Conservation (phyloP, 92 coral and sea anemone species). For the Muricea muricata region DNA sequence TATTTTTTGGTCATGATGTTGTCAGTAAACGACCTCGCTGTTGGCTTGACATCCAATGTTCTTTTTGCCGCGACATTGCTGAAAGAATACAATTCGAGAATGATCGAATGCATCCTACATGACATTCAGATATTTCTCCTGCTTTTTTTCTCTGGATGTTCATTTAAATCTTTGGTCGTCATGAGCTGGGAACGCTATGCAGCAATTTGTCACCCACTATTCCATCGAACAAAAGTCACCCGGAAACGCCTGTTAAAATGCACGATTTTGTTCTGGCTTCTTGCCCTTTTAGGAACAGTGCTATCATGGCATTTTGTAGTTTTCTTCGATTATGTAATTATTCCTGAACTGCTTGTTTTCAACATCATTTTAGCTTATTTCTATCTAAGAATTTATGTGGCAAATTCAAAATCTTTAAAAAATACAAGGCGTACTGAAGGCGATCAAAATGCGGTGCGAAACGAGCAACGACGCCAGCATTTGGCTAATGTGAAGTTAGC, state of each 20-base stretch:
- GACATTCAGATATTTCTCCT: background rate
- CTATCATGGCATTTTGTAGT: background rate
- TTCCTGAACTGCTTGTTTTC: background rate
- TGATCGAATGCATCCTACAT: background rate
- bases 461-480: background rate
- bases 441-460: background rate
- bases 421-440: background rate
- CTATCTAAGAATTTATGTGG: background rate
- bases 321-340: background rate
- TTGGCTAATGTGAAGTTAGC: background rate
- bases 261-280: background rate
- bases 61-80: background rate
- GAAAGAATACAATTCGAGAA: background rate
- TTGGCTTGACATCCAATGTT: background rate
- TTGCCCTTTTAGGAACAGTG: background rate
- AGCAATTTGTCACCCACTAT: background rate
- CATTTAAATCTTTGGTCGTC: background rate
- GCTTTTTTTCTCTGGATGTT: background rate
- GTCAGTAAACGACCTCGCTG: background rate
- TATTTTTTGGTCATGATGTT: background rate
- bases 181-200: background rate
- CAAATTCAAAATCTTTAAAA: background rate
- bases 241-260: background rate
- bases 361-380: background rate
- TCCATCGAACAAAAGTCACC: background rate